Base-by-base conservation (phyloP, 2,888 invertebrate genomes). In the Malacosoma neustria region DNA sequence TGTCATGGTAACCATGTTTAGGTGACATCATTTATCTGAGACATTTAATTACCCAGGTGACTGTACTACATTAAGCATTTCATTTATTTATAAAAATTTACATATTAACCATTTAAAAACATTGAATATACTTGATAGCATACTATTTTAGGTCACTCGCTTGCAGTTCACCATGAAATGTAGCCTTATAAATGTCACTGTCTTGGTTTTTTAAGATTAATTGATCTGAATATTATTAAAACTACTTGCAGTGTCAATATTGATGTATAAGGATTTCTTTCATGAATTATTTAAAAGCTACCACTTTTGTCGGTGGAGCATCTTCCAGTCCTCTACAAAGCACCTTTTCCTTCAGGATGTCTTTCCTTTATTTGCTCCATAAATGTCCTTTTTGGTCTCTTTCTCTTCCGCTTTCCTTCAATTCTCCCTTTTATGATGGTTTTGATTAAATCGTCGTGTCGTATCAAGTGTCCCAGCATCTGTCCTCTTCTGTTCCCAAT, bases 91-190 rank as follows among this genome's bases (percentile, higher is more conserved):
- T 22, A 22, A 7, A n/a, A 4, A 22, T 22, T 22, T 22, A 9
- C 22, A 22, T 22, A 22, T 22, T 5, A 22, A 22, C 22, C 22
- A 22, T 43, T 41, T 41, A 29, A 39, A 33, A 36, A 3, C 33
- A 32, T 34, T 38, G 37, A 41, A 37, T 34, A 34, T 43, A 13
- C 33, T 33, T 44, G 33, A 38, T n/a, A 22, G 7, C 14, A 14
- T 39, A 37, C 45, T 47, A 38, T 50, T 48, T 55, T 56, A 48
- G 51, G 54, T 38, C 14, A 37, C 39, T 45, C 44, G 38, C 38
- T 41, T 46, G 51, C 45, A 38, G 60, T 51, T 68, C 43, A 48
- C 62, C 59, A 49, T 61, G 54, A 62, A 46, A 36, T 46, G 12
- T 48, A 52, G 46, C 51, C 49, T 53, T 54, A 54, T 54, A 60